Base-by-base conservation (phyloP, 2,888 invertebrate species). In the Polydrusus cervinus region DNA sequence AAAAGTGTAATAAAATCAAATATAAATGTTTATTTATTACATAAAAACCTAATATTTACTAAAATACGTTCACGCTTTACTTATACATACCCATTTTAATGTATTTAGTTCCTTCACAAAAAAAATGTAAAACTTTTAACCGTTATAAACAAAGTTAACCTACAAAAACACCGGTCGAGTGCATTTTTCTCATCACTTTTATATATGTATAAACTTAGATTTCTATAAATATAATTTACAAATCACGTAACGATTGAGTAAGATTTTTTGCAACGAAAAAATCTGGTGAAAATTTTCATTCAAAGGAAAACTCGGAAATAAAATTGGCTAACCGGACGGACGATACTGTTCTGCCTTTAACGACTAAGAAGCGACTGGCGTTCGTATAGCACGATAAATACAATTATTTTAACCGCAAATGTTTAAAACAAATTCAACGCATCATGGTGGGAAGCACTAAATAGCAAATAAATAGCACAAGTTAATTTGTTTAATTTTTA, bases 131-230 rank as follows among this genome's bases (percentile, higher is more conserved):
- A 71, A 61, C 45, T 67, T 49, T 71, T 72, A 72, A 75, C 71
- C 68, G 76, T 76, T 76, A 76, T 76, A 71, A 75, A 73, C 76
- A 64, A 76, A 65, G 57, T 64, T 76, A 76, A 76, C 73, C 73
- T 76, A 73, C n/a, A 76, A 70, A 72, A 61, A 53, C 38, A 70
- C 72, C 75, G 75, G 75, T 38, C 51, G 47, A 70, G 45, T 55
- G 47, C 69, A 55, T 69, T 73, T 65, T 62, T 73, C 68, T 51
- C 73, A 62, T 20, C 67, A 67, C 67, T 71, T 65, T 65, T 62
- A 55, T 30, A 51, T 51, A 34, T 34, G 34, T 34, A 38, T 51
- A 34, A 65, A 51, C 51, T 65, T 6, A 30, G 13, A 14, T 65
- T 51, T 65, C 65, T 65, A 65, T 51, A 65, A 65, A 65, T 65